Evolutionary conservation across 2,797 vertebrate species (phyloP), one percentile per base, ranked within the genome.

Genomic region (Antrozous pallidus): DNA sequence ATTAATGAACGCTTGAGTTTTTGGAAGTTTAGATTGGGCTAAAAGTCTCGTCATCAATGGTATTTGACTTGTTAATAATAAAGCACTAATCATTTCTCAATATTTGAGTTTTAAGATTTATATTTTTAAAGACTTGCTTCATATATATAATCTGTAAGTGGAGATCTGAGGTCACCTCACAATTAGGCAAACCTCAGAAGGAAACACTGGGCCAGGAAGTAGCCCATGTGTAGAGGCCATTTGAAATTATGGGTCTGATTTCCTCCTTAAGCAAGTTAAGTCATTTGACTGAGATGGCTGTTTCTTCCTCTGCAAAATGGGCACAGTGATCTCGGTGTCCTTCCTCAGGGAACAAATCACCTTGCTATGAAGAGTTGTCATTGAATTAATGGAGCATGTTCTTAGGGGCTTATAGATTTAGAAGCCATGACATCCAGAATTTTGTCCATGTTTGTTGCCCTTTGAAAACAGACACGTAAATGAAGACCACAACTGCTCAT

Each of bases 131-230:
- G 58, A 78, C 31, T 49, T 75, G 26, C 26, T 88, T 82, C 75
- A 54, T 65, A 73, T 18, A 67, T 69, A 56, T 9, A 79, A 22
- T 47, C 40, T 51, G 13, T 92, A 84, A 36, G 28, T 75, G 47
- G n/a, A 88, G 58, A 56, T 94, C 91, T 94, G 85, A 95, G 95
- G 47, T 81, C 36, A 85, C 58, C 69, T 94, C 71, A 92, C 7
- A 65, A 38, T 47, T 63, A 47, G 56, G 67, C 63, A 94, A 82
- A 69, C 24, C 79, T 83, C 80, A 83, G 81, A 71, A 65, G 47
- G 83, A 91, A 89, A 38, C 51, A n/a, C 18, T 56, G 31, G 58
- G 54, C 45, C 36, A 40, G 26, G 8, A 77, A 63, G 18, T 33
- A 58, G 47, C n/a, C 69, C 11, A 1, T 17, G 18, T 77, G 77